These are phyloP conservation scores for Microcebus ravelobensis DNA, from an alignment of 2,113 vertebrate species.

Conservation along the genomic window DNA sequence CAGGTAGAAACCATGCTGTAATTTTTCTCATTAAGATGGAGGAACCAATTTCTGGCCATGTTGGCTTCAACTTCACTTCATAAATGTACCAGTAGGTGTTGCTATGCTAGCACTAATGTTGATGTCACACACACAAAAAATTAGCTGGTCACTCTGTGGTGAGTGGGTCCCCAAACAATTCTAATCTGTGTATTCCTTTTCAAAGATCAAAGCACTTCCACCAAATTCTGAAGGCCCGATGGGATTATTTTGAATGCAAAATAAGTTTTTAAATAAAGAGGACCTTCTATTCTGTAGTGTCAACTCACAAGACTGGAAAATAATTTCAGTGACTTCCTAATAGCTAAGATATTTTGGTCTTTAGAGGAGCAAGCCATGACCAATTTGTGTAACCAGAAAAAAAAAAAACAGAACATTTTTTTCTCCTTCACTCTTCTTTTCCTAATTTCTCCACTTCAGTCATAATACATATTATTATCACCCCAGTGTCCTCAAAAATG, in stretches of 20 bases:
- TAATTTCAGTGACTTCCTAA: conserved; percentile 31
- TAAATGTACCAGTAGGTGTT: conserved; percentile 51
- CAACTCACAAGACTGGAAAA: background rate
- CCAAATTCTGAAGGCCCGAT: background rate
- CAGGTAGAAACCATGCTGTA: background rate
- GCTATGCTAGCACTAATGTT: conserved; percentile 59
- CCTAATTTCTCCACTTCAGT: conserved; percentile 50
- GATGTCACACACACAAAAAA: background rate
- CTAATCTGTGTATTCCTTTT: background rate
- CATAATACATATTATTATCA: conserved; percentile 29
- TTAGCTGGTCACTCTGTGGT: conserved; percentile 64
- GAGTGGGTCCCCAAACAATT: background rate
- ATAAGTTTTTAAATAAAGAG: conserved; percentile 26
- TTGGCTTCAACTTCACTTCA: conserved; percentile 59
- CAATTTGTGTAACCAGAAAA: conserved; percentile 21
- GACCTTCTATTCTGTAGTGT: background rate
- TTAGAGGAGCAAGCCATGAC: conserved; percentile 1
- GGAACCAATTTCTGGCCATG: conserved; percentile 45
- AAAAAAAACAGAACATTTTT: conserved; percentile 1
- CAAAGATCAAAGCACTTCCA: background rate
- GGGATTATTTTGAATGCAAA: conserved; percentile 20
- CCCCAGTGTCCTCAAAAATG: background rate
- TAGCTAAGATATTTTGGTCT: background rate
- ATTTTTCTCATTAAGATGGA: conserved; percentile 49
- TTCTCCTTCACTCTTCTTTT: background rate